phyloP scores from a whole-genome alignment of 2,113 vertebrate genomes.

The Takifugu bimaculatus region DNA sequence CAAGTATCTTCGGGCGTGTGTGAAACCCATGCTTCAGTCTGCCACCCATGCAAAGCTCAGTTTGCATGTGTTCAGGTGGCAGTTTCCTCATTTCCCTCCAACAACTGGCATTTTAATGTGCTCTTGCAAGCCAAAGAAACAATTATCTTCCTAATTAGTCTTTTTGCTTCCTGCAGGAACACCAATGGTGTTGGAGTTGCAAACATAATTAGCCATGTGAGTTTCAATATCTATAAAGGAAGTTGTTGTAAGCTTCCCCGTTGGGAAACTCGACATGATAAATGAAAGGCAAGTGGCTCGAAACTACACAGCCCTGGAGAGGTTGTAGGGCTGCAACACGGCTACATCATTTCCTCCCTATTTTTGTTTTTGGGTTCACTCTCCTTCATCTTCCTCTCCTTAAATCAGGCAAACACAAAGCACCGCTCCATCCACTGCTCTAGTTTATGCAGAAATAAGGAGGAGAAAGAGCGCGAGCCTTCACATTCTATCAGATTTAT shows the following conservation, averaged over 20 bases:
- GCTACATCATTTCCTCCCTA: slow-evolving; percentile 14
- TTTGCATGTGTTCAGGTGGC: not conserved
- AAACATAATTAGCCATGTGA: slow-evolving; percentile 32
- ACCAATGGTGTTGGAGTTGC: slow-evolving; percentile 4
- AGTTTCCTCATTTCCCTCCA: not conserved
- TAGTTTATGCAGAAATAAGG: slow-evolving; percentile 22
- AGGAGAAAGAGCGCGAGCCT: not conserved
- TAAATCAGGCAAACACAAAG: slow-evolving; percentile 23
- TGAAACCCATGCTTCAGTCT: too few relatives aligned
- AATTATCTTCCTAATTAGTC: slow-evolving; percentile 10
- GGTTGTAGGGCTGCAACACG: slow-evolving; percentile 31
- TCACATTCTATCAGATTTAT: slow-evolving; percentile 19
- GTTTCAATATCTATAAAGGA: slow-evolving; percentile 34
- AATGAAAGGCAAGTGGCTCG: slow-evolving; percentile 26
- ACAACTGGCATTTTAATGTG: not conserved
- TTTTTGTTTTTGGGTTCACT: slow-evolving; percentile 20
- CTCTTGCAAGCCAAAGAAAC: slow-evolving; percentile 4
- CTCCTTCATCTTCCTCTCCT: not conserved
- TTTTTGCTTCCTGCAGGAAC: slow-evolving; percentile 25
- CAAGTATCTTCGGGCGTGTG: too few relatives aligned
- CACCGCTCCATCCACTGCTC: slow-evolving; percentile 2
- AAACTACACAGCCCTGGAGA: slow-evolving; percentile 37
- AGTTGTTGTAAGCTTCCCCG: slow-evolving; percentile 20
- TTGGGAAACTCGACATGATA: slow-evolving; percentile 21
- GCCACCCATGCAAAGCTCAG: not conserved